Conservation (phyloP, 1,140 invertebrate species). For the Apis dorsata region DNA sequence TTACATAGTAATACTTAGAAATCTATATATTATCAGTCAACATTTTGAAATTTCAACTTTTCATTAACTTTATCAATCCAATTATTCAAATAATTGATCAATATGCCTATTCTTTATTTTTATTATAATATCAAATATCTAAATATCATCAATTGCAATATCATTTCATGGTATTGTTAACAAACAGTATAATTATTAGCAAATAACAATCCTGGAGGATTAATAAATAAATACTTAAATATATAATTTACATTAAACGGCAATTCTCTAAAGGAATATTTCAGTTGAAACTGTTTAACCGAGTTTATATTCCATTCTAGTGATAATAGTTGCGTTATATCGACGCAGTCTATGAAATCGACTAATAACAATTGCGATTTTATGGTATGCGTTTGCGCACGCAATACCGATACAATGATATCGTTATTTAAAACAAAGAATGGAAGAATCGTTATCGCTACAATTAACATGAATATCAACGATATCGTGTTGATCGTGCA, state of each 20-base stretch:
- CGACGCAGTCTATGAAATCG: no score
- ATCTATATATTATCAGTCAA: no score
- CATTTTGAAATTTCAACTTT: not conserved
- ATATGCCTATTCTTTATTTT: not conserved
- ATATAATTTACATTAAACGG: not conserved
- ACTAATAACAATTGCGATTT: conserved; percentile 11
- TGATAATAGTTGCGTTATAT: not conserved
- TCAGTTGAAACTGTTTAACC: not conserved
- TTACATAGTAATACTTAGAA: no score
- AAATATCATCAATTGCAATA: not conserved
- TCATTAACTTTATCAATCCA: not conserved
- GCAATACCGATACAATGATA: not conserved
- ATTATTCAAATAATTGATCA: not conserved
- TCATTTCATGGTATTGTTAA: not conserved
- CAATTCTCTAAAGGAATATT: conserved; percentile 1
- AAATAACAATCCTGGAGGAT: no score
- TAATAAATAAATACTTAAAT: not conserved
- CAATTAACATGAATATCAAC: not conserved
- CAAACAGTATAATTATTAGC: no score
- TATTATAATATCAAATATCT: no score
- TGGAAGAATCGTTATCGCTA: not conserved
- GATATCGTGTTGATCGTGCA: not conserved
- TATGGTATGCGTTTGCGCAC: not conserved
- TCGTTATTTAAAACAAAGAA: conserved; percentile 10
- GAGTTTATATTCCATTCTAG: not conserved